These are phyloP conservation scores for Neogale vison DNA, from an alignment of 2,113 vertebrate species.

Conservation along the genomic window DNA sequence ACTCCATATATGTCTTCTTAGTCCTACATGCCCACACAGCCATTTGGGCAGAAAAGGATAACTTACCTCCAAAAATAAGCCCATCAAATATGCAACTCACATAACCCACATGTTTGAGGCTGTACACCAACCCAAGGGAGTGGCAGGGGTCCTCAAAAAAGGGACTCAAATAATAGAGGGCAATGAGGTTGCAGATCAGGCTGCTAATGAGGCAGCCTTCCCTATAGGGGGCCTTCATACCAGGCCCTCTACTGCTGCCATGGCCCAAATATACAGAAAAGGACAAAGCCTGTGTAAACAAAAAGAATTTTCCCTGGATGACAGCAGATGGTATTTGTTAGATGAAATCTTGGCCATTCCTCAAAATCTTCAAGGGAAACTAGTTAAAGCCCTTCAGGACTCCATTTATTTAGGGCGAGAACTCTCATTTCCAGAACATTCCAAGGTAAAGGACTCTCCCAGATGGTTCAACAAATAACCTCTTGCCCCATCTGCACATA, in stretches of 20 bases:
- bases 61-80: not conserved
- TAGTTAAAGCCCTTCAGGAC: not conserved
- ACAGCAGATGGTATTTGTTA: not conserved
- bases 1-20: not conserved
- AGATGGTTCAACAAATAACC: not conserved
- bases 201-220: not conserved
- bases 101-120: not conserved
- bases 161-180: not conserved
- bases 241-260: not conserved
- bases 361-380: not conserved
- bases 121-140: not conserved
- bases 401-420: not conserved
- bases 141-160: not conserved
- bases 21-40: not conserved
- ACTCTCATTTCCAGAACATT: not conserved
- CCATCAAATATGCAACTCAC: not conserved
- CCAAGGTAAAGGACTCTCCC: not conserved
- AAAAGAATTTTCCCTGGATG: not conserved
- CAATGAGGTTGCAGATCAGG: not conserved
- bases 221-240: not conserved
- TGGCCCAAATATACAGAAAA: not conserved
- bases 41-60: not conserved
- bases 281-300: not conserved
- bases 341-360: not conserved
- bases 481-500: not conserved